Conservation (phyloP, 2,888 invertebrate species). For the Acrobasis suavella region DNA sequence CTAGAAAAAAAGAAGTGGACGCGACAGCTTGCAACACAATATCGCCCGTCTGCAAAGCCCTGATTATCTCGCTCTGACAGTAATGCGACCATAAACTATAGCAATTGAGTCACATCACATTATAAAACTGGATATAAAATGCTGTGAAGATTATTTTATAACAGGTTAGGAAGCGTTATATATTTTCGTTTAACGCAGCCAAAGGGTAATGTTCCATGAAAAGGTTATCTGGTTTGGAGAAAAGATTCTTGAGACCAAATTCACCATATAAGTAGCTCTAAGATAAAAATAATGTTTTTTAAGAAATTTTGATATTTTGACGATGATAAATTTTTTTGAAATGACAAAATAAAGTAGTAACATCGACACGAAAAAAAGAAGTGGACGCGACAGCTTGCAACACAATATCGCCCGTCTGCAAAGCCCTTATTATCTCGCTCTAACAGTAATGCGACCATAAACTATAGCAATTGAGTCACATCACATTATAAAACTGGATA, state of each 20-base stretch:
- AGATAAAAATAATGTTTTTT: too few species aligned
- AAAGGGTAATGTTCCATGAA: slow-evolving; percentile 20
- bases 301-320: too few species aligned
- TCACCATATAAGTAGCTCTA: too few species aligned
- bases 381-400: too few species aligned
- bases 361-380: too few species aligned
- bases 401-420: too few species aligned
- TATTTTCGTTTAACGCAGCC: slow-evolving; percentile 15
- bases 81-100: slow-evolving; percentile 14
- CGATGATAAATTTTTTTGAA: too few species aligned
- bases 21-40: too few species aligned
- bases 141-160: slow-evolving; percentile 1
- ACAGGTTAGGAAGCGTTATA: slow-evolving; percentile 13
- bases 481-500: slow-evolving; percentile 17
- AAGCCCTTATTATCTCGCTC: not conserved
- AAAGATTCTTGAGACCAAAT: not conserved
- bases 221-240: slow-evolving; percentile 1
- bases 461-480: not conserved
- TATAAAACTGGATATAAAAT: slow-evolving; percentile 12
- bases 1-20: too few species aligned
- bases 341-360: too few species aligned
- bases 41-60: too few species aligned
- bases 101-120: slow-evolving; percentile 2
- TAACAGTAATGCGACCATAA: slow-evolving; percentile 12
- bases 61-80: slow-evolving; percentile 1